Base-by-base conservation (phyloP, 1,140 invertebrate species). In the Brachionus sp. region DNA sequence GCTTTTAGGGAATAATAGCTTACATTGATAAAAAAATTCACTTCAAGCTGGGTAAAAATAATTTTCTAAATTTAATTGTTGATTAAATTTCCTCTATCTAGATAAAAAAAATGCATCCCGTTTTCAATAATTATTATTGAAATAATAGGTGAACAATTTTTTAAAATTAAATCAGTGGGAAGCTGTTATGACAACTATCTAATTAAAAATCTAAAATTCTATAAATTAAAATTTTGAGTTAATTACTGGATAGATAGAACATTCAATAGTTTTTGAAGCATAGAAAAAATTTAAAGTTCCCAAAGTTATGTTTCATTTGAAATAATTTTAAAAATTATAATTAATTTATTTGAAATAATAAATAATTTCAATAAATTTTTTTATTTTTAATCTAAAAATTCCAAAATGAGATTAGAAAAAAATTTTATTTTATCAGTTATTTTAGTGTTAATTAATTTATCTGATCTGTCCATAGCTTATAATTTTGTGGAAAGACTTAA, bases 251-350 rank as follows among this genome's bases (percentile, higher is more conserved):
- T 29, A 29, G 29, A 29, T 29, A 29, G 29, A 29, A 29, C 29
- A 29, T 29, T 29, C 29, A 29, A 29, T 29, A 29, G 3, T 29
- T 29, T 29, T 29, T 2, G 29, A 29, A 29, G 29, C 29, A 29
- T 29, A 3, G 3, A 29, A 29, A 29, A 29, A 29, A 29, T 2
- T 29, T 29, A 29, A 29, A n/a, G n/a, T 29, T 29, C 12, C 64
- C 64, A 66, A 66, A 66, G 64, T 66, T 66, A 66, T 66, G 64
- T 66, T 66, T 66, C 33, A 66, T 66, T 66, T 66, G 64, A 66
- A 64, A 57, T 25, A 57, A 1, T 25, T 25, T n/a, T 23, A 0
- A 57, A 57, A 57, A 57, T 57, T 23, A 57, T 57, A 53, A 53
- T 53, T 23, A 57, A 9, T 57, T 57, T 29, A 33, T 33, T 33